Evolutionary conservation across 2,797 vertebrate species (phyloP), one percentile per base, ranked within the genome.

Genomic region (Rachycentron canadum): DNA sequence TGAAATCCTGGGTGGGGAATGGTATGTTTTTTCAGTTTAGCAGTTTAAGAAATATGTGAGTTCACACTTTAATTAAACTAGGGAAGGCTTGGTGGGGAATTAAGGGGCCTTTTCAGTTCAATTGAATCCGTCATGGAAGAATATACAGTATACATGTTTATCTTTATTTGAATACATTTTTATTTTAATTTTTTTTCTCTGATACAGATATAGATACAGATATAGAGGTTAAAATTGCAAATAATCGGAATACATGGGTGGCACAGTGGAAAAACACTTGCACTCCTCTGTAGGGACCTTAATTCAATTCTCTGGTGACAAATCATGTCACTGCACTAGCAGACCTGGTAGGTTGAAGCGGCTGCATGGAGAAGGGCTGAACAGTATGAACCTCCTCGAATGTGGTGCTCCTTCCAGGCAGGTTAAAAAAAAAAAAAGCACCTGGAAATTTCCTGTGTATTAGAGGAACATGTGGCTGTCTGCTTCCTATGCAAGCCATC

Each of bases 1-100:
- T 52, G 57, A 53, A 50, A 40, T 32, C 32, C 30, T 52, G 60
- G 43, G 65, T 61, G 60, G 6, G 41, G 40, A 55, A 43, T 60
- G 23, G 1, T 47, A 12, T 67, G 6, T 64, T 82, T 65, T 88
- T 84, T 65, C 19, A 73, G n/a, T 79, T 83, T 52, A 86, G 69
- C 43, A 55, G 43, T 76, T 85, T 23, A 64, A 58, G 61, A 83
- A 80, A 43, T 32, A 58, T 32, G 64, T 30, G 4, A 82, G 68
- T 74, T 56, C 28, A 73, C 69, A 26, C 53, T 66, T 75, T 60
- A 61, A 72, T 65, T 74, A 41, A 75, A 53, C 63, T 50, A 16
- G 43, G 19, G 55, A 40, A 38, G 50, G 41, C 55, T 68, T 69
- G 34, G 49, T 45, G 38, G 4, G 59, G 36, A 52, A 67, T 58